Conservation (phyloP, 2,797 vertebrate genomes). For the Fundulus diaphanus region DNA sequence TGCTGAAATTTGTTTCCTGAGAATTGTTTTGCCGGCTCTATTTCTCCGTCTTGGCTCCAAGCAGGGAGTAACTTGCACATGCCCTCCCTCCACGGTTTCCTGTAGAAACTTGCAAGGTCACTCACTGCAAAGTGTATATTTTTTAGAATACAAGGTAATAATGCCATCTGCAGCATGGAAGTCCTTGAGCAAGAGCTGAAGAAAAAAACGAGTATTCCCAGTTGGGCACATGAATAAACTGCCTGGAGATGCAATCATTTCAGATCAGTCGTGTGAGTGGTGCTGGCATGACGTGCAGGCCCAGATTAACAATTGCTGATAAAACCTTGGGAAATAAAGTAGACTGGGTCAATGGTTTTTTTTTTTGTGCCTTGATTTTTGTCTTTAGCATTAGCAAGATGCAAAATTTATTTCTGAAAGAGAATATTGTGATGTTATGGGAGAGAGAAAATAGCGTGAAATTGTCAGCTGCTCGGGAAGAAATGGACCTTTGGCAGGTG, state of each 20-base stretch:
- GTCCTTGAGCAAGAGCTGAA: slow-evolving; percentile 37
- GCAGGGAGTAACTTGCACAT: slow-evolving; percentile 12
- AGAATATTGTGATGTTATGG: neutral
- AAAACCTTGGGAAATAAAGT: neutral
- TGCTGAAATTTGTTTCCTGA: slow-evolving; percentile 41
- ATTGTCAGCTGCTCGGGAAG: slow-evolving; percentile 49
- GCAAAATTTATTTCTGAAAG: neutral
- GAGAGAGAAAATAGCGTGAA: slow-evolving; percentile 41
- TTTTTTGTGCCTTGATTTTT: neutral
- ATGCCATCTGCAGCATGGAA: slow-evolving; percentile 38
- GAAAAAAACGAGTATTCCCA: slow-evolving; percentile 57
- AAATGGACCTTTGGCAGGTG: slow-evolving; percentile 22
- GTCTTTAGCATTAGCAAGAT: too few relatives aligned
- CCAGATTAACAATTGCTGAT: neutral
- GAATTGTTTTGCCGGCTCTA: slow-evolving; percentile 18
- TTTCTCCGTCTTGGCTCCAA: slow-evolving; percentile 32
- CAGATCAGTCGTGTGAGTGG: slow-evolving; percentile 34
- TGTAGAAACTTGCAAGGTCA: slow-evolving; percentile 47
- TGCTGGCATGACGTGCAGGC: slow-evolving; percentile 5
- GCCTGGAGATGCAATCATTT: slow-evolving; percentile 50
- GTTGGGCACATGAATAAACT: slow-evolving; percentile 55
- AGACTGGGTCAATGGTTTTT: neutral
- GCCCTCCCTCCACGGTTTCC: slow-evolving; percentile 39
- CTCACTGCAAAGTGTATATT: slow-evolving; percentile 17
- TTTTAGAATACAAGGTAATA: slow-evolving; percentile 35